Evolutionary conservation across 2,888 invertebrate species (phyloP).

Genomic region (Deilephila elpenor): DNA sequence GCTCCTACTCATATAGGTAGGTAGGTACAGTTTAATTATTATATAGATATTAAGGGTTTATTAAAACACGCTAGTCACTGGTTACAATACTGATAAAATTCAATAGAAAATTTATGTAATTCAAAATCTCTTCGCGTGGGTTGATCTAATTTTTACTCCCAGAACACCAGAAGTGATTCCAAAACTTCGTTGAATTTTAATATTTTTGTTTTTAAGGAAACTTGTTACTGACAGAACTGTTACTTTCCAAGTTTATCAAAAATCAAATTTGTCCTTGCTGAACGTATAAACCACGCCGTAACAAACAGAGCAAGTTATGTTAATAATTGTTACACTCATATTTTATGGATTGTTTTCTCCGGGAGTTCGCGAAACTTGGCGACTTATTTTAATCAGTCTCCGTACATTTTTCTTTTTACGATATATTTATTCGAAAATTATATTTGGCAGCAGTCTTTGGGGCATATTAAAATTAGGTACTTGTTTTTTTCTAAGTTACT

Average conservation of each 20-base stretch:
- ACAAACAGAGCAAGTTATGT: slow-evolving; percentile 7
- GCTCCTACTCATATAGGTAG: too few species aligned
- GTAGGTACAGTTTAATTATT: too few species aligned
- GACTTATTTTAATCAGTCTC: slow-evolving; percentile 15
- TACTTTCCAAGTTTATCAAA: background rate
- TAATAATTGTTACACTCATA: slow-evolving; percentile 26
- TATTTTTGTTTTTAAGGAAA: background rate
- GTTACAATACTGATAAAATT: too few species aligned
- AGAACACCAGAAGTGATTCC: too few species aligned
- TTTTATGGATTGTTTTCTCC: slow-evolving; percentile 28
- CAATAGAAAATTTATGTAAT: too few species aligned
- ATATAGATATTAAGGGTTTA: too few species aligned
- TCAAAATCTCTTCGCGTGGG: too few species aligned
- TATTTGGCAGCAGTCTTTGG: background rate
- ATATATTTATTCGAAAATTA: background rate
- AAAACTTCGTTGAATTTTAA: background rate
- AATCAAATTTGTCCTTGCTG: background rate
- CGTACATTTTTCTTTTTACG: slow-evolving; percentile 4
- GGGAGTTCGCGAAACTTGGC: background rate
- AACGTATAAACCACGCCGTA: background rate
- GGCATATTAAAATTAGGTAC: background rate
- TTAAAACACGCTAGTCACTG: too few species aligned
- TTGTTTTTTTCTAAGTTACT: background rate
- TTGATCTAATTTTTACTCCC: too few species aligned
- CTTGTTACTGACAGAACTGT: background rate